Evolutionary conservation across 37 sponge, comb jelly and placozoan species (phyloP).

Genomic region (Geodia barretti): DNA sequence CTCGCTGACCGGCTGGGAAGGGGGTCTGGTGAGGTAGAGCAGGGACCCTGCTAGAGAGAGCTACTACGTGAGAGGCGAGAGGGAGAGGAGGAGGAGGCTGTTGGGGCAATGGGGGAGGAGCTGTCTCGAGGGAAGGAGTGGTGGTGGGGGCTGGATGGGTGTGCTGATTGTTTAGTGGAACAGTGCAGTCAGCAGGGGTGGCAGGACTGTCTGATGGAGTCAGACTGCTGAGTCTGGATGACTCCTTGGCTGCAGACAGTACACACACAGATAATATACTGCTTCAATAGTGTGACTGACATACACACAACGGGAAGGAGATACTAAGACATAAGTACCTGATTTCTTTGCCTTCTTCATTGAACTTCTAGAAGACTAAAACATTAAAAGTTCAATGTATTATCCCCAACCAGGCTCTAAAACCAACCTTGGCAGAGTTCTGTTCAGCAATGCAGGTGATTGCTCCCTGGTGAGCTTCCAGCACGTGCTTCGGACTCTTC

Average conservation of each 20-base stretch:
- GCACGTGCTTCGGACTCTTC: slow-evolving; percentile 36
- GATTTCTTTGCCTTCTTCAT: neutral
- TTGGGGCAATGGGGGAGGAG: neutral
- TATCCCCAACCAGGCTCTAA: too few relatives aligned
- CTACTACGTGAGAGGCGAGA: too few relatives aligned
- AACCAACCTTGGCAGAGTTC: neutral
- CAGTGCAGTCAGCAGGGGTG: neutral
- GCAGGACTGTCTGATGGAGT: neutral
- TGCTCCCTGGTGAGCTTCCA: slow-evolving; percentile 50
- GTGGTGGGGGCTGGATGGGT: neutral
- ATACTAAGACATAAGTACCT: too few relatives aligned
- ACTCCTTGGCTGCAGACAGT: neutral
- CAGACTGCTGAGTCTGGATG: neutral
- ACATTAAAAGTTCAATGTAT: too few relatives aligned
- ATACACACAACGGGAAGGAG: too few relatives aligned
- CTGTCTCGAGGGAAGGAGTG: too few relatives aligned
- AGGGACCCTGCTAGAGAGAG: too few relatives aligned
- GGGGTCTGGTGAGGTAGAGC: neutral
- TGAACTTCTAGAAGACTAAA: neutral
- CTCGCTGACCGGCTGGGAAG: neutral
- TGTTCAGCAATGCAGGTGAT: slow-evolving; percentile 41
- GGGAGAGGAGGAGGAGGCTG: neutral
- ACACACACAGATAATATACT: too few relatives aligned
- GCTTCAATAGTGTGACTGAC: too few relatives aligned
- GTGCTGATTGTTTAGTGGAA: neutral